These are phyloP conservation scores for Agrilus planipennis DNA, from an alignment of 1,140 invertebrate species.

Conservation along the genomic window DNA sequence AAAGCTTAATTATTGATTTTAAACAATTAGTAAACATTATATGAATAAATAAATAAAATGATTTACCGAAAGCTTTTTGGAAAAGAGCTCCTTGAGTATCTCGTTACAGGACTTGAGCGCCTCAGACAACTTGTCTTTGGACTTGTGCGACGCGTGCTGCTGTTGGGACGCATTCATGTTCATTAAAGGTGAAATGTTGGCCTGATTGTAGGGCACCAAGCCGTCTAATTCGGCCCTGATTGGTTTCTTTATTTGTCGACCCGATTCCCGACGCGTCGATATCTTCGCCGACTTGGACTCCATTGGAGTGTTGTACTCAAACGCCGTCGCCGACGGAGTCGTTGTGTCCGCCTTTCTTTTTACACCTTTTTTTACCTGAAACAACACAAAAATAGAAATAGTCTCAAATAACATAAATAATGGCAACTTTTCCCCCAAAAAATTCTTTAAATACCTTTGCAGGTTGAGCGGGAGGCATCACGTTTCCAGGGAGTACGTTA, in stretches of 20 bases:
- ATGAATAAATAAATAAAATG: no score
- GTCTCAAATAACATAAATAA: constrained; percentile 14
- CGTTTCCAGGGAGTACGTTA: constrained; percentile 36
- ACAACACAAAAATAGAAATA: constrained; percentile 34
- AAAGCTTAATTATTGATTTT: no score
- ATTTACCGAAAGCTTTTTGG: constrained; percentile 92
- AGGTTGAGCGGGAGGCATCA: constrained; percentile 57
- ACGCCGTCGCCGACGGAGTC: constrained; percentile 65
- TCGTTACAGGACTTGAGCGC: constrained; percentile 87
- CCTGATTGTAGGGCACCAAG: constrained; percentile 43
- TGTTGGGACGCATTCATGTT: constrained; percentile 29
- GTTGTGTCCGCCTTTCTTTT: constrained; percentile 99
- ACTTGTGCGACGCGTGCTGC: constrained; percentile 47
- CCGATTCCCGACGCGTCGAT: constrained; percentile 84
- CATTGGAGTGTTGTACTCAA: constrained; percentile 45
- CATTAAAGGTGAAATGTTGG: constrained; percentile 38
- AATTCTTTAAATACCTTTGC: constrained; percentile 41
- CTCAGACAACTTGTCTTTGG: constrained; percentile 75
- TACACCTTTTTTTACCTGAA: constrained; percentile 79
- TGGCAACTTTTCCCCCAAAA: background rate
- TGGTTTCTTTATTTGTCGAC: constrained; percentile 88
- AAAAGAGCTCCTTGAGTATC: constrained; percentile 89
- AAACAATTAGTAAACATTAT: no score
- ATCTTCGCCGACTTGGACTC: constrained; percentile 73
- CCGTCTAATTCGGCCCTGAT: constrained; percentile 45